Evolutionary conservation across 2,113 vertebrate species (phyloP), one percentile per base, ranked within the genome.

Genomic region (Hiodon tergisus): DNA sequence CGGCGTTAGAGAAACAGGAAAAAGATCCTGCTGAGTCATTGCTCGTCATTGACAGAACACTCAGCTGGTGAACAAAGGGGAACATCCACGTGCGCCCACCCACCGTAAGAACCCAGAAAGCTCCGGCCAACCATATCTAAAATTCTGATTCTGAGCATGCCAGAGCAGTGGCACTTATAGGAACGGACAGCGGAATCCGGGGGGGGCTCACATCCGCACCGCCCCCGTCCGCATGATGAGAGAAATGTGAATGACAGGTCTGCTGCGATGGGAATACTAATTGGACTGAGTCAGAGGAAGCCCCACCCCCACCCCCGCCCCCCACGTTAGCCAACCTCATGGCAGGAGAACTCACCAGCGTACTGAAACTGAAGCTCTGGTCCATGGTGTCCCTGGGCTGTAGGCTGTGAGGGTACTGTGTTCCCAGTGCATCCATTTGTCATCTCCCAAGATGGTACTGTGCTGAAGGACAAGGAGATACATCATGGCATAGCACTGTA

Each of bases 211-310:
- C 73, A 84, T 81, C 83, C 77, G 78, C 68, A 78, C 69, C 70
- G 17, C 74, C 79, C 50, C 70, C 78, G 72, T 67, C 77, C 81
- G 77, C 60, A 5, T 5, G n/a, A 17, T n/a, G 75, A 75, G 72
- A 76, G 70, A 75, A 76, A 79, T 81, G 81, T 79, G 71, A 80
- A 81, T 86, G 82, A 78, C 73, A 62, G 73, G 60, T 67, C 76
- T 67, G 79, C 80, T 76, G 82, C 76, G 63, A 48, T 67, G 72
- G 71, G 78, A 79, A 85, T 85, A 76, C 67, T 80, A 84, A 86
- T 80, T 61, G 52, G 9, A 69, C 14, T 82, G 82, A 85, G 71
- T 80, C 78, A 82, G 73, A 80, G 58, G 76, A 57, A 70, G 48
- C 54, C 51, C 62, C 67, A 76, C 66, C 31, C 58, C 58, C n/a